phyloP scores from a whole-genome alignment of 2,797 vertebrate species.

The Sus cebifrons region DNA sequence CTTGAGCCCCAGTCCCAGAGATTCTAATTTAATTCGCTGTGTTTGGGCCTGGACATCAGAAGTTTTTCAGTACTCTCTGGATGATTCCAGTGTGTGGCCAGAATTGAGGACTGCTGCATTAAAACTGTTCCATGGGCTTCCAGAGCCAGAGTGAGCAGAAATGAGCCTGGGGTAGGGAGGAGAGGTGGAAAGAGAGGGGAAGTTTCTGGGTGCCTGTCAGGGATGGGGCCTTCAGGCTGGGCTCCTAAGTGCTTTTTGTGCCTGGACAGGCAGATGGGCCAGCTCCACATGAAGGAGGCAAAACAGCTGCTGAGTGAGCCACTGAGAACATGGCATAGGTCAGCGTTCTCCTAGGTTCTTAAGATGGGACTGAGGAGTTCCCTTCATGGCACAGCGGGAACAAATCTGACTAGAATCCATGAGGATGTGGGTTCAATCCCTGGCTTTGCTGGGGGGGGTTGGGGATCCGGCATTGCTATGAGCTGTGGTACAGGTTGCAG shows the following conservation, averaged over 20 bases:
- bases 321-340: not conserved
- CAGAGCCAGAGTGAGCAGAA: conserved; percentile 36
- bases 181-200: not conserved
- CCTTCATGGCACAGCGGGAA: too few relatives aligned
- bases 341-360: conserved; percentile 57
- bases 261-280: not conserved
- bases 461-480: too few relatives aligned
- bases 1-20: not conserved
- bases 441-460: too few relatives aligned
- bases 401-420: too few relatives aligned
- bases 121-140: not conserved
- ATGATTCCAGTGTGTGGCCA: not conserved
- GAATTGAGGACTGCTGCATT: not conserved
- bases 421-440: too few relatives aligned
- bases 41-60: not conserved
- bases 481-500: too few relatives aligned
- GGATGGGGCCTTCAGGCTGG: not conserved
- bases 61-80: conserved; percentile 1
- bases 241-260: not conserved
- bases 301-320: conserved; percentile 26
- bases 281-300: not conserved
- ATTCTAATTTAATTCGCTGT: conserved; percentile 44
- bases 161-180: not conserved
- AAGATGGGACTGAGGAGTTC: conserved; percentile 24
- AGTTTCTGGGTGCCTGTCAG: not conserved